Evolutionary conservation across 2,797 vertebrate species (phyloP).

Genomic region (Prionace glauca): DNA sequence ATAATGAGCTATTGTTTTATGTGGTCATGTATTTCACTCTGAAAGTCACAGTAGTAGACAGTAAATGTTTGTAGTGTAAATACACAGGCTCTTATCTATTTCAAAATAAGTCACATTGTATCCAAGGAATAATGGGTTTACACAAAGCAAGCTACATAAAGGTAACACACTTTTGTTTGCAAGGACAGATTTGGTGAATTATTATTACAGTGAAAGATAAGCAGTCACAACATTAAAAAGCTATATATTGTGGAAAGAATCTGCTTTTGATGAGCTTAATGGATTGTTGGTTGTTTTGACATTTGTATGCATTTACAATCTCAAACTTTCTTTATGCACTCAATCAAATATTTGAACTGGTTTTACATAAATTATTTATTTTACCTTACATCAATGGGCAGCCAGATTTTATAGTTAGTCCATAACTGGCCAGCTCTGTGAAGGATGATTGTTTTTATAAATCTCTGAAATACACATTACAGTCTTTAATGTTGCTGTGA

Average conservation of each 20-base stretch:
- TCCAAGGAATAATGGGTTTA: slow-evolving; percentile 31
- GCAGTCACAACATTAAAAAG: slow-evolving; percentile 11
- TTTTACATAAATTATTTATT: slow-evolving; percentile 14
- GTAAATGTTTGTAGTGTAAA: slow-evolving; percentile 27
- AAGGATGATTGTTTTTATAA: background rate
- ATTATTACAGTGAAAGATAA: slow-evolving; percentile 18
- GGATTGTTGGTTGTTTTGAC: background rate
- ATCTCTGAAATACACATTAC: background rate
- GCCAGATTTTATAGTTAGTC: background rate
- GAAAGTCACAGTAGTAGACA: slow-evolving; percentile 30
- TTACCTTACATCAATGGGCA: background rate
- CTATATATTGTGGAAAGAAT: background rate
- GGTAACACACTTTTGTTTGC: slow-evolving; percentile 3
- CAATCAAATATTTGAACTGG: slow-evolving; percentile 8
- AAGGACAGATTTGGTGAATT: background rate
- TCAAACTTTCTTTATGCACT: background rate
- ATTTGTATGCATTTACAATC: background rate
- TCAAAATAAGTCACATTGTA: slow-evolving; percentile 25
- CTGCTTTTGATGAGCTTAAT: background rate
- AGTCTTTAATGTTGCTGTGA: background rate
- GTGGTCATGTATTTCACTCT: background rate
- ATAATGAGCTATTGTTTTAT: slow-evolving; percentile 32
- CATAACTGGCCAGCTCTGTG: background rate
- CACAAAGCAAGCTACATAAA: background rate
- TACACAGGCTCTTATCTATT: slow-evolving; percentile 7